These are phyloP conservation scores for Hemithea aestivaria DNA, from an alignment of 2,888 invertebrate genomes.

Conservation along the genomic window DNA sequence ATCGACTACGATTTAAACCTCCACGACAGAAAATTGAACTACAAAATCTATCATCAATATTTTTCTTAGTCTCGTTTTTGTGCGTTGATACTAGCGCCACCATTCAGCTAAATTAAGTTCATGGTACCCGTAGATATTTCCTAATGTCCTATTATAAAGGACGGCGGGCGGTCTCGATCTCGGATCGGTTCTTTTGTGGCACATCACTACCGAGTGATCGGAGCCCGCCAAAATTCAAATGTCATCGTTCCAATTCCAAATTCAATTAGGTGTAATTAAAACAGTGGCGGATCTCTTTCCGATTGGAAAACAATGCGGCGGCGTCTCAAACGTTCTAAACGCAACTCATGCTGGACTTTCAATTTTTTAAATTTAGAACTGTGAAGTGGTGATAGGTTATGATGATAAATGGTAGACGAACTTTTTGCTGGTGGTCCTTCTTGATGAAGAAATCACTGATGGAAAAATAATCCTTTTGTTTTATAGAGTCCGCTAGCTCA, in stretches of 20 bases:
- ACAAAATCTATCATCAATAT: too few species aligned
- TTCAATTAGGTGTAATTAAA: conserved; percentile 83
- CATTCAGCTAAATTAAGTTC: too few species aligned
- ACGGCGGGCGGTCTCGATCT: conserved; percentile 69
- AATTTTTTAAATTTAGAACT: conserved; percentile 33
- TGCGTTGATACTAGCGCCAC: too few species aligned
- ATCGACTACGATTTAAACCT: conserved; percentile 39
- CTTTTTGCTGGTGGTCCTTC: conserved; percentile 8
- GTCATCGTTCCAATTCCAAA: conserved; percentile 83
- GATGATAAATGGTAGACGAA: conserved; percentile 34
- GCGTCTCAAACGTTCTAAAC: conserved; percentile 55
- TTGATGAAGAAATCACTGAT: not conserved
- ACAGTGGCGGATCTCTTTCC: conserved; percentile 68
- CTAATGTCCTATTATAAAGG: conserved; percentile 67
- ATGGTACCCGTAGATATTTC: conserved; percentile 39
- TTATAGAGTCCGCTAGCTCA: conserved; percentile 15
- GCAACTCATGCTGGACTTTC: conserved; percentile 54
- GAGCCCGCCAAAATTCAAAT: conserved; percentile 78
- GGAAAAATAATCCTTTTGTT: conserved; percentile 1
- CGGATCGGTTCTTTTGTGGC: conserved; percentile 67
- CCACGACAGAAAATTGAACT: too few species aligned
- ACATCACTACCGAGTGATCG: conserved; percentile 68
- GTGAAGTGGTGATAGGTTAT: conserved; percentile 41
- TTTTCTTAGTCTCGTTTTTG: too few species aligned
- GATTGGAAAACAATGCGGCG: conserved; percentile 72